Evolutionary conservation across 2,888 invertebrate species (phyloP), one percentile per base, ranked within the genome.

Genomic region (Melikaiella ostensackeni): DNA sequence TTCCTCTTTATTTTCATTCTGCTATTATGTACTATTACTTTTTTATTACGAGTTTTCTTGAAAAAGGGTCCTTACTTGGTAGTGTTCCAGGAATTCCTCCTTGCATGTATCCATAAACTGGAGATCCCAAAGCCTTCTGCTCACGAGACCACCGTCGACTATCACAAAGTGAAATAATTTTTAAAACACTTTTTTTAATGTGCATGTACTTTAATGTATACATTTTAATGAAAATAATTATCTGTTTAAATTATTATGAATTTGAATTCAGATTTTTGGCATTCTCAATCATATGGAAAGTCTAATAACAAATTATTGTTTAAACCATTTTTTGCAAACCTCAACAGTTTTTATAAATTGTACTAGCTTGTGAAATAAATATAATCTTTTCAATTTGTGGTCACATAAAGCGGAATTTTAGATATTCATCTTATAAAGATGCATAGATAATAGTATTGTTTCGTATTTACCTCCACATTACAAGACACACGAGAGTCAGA

Each of bases 131-230:
- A 77, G 95, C 94, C 89, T 97, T 98, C 89, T 97, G 97, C 86
- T 98, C 97, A 3, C 96, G 94, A 73, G 96, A 97, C 98, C 98
- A 98, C 84, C 96, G 94, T 66, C 97, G 96, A 84, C 98, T 97
- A 91, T 1, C 91, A 90, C 33, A 46, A 75, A 66, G 55, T 55
- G 21, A 55, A 21, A 55, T 5, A 7, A 55, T 55, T 55, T 8
- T 21, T 50, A 1, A 42, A 16, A 42, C 5, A 16, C 16, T 16
- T 42, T 42, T 42, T 16, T 16, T 5, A 16, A 5, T 16, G 16
- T 42, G 16, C 16, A 5, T 16, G 5, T 16, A 6, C 9, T 16
- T 42, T 42, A 42, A 5, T 16, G 13, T 38, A 13, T 11, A 9
- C 35, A 35, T 13, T 3, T 38, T 38, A 3, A 13, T 38, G 11